Base-by-base conservation (phyloP, 2,888 invertebrate species). In the Trissolcus brochymenae region DNA sequence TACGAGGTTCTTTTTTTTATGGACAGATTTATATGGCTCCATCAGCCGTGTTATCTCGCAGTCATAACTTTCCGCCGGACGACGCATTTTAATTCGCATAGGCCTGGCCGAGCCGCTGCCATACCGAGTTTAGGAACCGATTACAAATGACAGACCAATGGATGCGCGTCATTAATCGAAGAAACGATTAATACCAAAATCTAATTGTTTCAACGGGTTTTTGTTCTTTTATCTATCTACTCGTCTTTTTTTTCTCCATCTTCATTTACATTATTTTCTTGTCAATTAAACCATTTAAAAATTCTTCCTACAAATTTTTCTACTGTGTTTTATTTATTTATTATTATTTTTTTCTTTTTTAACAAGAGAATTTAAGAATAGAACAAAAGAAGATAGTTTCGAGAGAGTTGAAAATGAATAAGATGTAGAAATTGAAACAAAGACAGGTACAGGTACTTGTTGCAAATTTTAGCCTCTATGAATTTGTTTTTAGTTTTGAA, bases 141-240 rank as follows among this genome's bases (percentile, higher is more conserved):
- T 68, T 56, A 65, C 62, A 19, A 57, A 68, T 54, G 56, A 46
- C 49, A 9, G 7, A 2, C 21, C 68, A 21, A 49, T 51, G 56
- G 29, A 78, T 80, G 81, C 79, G 82, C 81, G 17, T 81, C 85
- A 86, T 87, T 87, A 77, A 77, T 71, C 82, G 82, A 74, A 79
- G 74, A 79, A 19, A 35, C 35, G 81, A 83, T 73, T 64, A 56
- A 64, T 49, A 50, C 16, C n/a, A 17, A 66, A 50, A 56, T 40
- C 16, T 13, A 43, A 71, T 57, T 70, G 55, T 61, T 43, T 21
- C 21, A 19, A 50, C 25, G 21, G 35, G 13, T 57, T 55, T 55
- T 16, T n/a, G n/a, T 55, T 35, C 40, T 55, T 55, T 11, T 16
- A 11, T 35, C 0, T n/a, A 1, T 16, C 16, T 40, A 16, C 13